Evolutionary conservation across 2,888 invertebrate genomes (phyloP).

Genomic region (Ophonus ardosiacus): DNA sequence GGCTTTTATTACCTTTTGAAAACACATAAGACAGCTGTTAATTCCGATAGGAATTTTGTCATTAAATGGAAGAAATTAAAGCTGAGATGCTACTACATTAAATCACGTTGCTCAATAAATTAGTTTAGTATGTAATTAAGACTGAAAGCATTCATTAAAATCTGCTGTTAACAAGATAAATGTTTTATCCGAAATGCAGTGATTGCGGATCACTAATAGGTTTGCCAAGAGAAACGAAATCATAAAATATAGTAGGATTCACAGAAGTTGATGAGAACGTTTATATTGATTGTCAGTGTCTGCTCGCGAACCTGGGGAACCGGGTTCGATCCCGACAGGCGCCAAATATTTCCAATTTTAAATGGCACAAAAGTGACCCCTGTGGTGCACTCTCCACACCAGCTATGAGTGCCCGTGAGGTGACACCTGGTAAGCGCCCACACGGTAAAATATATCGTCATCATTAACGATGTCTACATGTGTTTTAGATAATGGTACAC

Average conservation of each 20-base stretch:
- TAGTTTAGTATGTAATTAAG: slow-evolving; percentile 44
- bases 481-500: too few relatives aligned
- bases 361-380: too few relatives aligned
- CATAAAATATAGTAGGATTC: background rate
- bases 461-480: too few relatives aligned
- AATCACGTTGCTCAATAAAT: slow-evolving; percentile 36
- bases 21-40: background rate
- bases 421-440: too few relatives aligned
- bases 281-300: too few relatives aligned
- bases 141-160: slow-evolving; percentile 45
- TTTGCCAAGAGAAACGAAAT: slow-evolving; percentile 4
- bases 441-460: too few relatives aligned
- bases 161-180: slow-evolving; percentile 30
- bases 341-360: too few relatives aligned
- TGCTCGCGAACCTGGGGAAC: too few relatives aligned
- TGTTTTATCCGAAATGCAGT: slow-evolving; percentile 33
- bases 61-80: slow-evolving; percentile 35
- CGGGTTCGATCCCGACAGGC: too few relatives aligned
- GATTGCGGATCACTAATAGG: background rate
- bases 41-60: slow-evolving; percentile 14
- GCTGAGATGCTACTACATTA: slow-evolving; percentile 5
- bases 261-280: too few relatives aligned
- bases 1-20: background rate
- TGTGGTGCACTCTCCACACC: too few relatives aligned
- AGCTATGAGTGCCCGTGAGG: too few relatives aligned